Base-by-base conservation (phyloP, 1,140 invertebrate species). In the Pseudomyrmex cubaensis region DNA sequence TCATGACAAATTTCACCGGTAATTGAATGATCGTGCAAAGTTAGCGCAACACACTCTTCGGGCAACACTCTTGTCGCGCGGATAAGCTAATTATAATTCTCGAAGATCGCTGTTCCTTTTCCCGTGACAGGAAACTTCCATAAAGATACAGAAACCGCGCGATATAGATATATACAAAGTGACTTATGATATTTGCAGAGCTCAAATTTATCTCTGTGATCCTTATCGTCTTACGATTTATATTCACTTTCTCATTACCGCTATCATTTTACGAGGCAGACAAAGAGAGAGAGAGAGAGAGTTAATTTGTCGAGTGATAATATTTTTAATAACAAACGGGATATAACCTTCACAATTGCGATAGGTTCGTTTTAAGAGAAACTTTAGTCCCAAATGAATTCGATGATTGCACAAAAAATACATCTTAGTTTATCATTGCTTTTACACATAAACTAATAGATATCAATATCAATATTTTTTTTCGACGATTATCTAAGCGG, bases 171-270 rank as follows among this genome's bases (percentile, higher is more conserved):
- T 57, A 15, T 70, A 70, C 64, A 80, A 80, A 80, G 76, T 44
- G 54, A 61, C 15, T 20, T 35, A 35, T 5, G 66, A 44, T 72
- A 80, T 80, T 50, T 72, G 56, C 17, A 8, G 35, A 62, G 22
- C 17, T 76, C 25, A 50, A 67, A 2, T 76, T 64, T 50, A 64
- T 35, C 35, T 77, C 62, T 17, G 17, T 2, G 1, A 15, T 9
- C 12, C 5, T 80, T 69, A 70, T 69, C 13, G 52, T 15, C 48
- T 57, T 50, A 35, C 22, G 54, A 80, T 80, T 54, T 70, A 5
- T 35, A 50, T 70, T 61, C 76, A 50, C 54, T 80, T 80, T 80
- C 66, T 80, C 54, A 72, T 80, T 80, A 70, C 12, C 63, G 20
- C 57, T 78, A 70, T 80, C 64, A 5, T 17, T 80, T 70, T 25